Conservation (phyloP, 2,113 vertebrate genomes). For the rat (Rattus norvegicus) region GRCr8 NC_086020.1:204678001-204678500, state of each 20-base stretch:
- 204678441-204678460: not conserved
- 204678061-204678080: not conserved
- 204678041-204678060: not conserved
- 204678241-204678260: not conserved
- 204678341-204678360: not conserved
- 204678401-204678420: not conserved
- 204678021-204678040: not conserved
- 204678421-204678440: not conserved
- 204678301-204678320: not conserved
- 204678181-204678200: not conserved
- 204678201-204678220: not conserved
- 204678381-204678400: not conserved
- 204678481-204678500: not conserved
- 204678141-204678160: not conserved
- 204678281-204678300: not conserved
- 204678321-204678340: not conserved
- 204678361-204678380: not conserved
- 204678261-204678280: not conserved
- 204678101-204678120: not conserved
- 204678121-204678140: not conserved
- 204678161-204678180: not conserved
- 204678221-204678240: not conserved
- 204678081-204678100: constrained; percentile 27
- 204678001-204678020: not conserved
- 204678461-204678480: not conserved